phyloP scores from a whole-genome alignment of 2,888 invertebrate species.

The Idaea aversata region DNA sequence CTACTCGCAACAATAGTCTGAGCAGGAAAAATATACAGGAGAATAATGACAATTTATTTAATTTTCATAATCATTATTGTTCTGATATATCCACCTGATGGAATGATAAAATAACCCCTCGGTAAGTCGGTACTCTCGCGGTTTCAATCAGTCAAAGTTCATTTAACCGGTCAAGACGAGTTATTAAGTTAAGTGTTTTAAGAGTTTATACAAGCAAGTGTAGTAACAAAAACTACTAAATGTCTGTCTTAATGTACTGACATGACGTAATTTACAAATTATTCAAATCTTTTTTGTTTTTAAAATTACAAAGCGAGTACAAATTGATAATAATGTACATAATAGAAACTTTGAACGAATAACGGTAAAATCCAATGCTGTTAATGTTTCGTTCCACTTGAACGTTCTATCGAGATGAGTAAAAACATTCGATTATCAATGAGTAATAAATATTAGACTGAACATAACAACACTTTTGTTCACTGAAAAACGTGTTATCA shows the following conservation, averaged over 20 bases:
- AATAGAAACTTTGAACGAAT: conserved; percentile 9
- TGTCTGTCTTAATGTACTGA: conserved; percentile 13
- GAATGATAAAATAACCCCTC: not conserved
- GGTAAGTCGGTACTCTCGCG: not conserved
- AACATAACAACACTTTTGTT: not conserved
- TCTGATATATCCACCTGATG: not conserved
- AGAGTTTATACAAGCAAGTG: not conserved
- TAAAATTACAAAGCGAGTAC: conserved; percentile 12
- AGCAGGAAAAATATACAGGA: not conserved
- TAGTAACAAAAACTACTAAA: conserved; percentile 10
- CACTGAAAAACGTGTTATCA: not conserved
- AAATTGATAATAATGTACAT: not conserved
- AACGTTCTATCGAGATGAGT: not conserved
- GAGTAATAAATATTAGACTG: not conserved
- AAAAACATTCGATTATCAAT: not conserved
- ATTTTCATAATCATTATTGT: not conserved
- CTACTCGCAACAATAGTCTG: too few relatives aligned
- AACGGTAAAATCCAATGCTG: conserved; percentile 11
- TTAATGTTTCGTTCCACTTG: not conserved
- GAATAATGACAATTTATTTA: not conserved
- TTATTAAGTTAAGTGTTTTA: not conserved
- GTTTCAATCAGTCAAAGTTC: not conserved
- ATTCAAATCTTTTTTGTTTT: conserved; percentile 12
- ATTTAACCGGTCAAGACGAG: not conserved
- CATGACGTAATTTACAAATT: conserved; percentile 10